These are phyloP conservation scores for Acipenser ruthenus DNA, from an alignment of 2,797 vertebrate genomes.

Conservation along the genomic window DNA sequence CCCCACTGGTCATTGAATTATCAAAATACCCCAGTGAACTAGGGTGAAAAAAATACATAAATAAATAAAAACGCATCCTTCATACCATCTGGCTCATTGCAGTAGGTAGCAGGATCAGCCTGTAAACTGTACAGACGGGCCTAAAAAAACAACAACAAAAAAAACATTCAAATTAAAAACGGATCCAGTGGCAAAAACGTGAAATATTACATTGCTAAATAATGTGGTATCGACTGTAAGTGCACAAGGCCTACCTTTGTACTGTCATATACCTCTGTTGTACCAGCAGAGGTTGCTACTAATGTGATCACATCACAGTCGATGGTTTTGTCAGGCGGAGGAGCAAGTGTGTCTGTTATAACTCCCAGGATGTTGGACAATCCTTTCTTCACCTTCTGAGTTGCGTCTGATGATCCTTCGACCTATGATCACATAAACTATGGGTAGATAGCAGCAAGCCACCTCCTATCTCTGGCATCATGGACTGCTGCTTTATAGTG, in stretches of 20 bases:
- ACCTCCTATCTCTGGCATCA: too few species aligned
- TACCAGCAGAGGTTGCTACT: slow-evolving; percentile 87
- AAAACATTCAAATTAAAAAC: neutral
- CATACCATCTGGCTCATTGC: slow-evolving; percentile 95
- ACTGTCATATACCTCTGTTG: slow-evolving; percentile 92
- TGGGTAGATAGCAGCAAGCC: too few species aligned
- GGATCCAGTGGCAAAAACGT: neutral
- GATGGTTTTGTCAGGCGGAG: slow-evolving; percentile 91
- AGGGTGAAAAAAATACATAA: too few species aligned
- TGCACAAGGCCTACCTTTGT: slow-evolving; percentile 68
- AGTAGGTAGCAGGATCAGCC: slow-evolving; percentile 95
- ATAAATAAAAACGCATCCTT: neutral
- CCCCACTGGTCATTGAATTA: neutral
- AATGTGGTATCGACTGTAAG: neutral
- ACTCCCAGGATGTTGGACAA: slow-evolving; percentile 90
- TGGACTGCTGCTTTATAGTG: too few species aligned
- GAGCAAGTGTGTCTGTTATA: slow-evolving; percentile 92
- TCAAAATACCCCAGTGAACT: too few species aligned
- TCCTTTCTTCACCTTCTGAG: slow-evolving; percentile 89
- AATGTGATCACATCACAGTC: slow-evolving; percentile 95
- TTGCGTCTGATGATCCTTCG: slow-evolving; percentile 82
- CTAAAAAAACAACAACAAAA: slow-evolving; percentile 46
- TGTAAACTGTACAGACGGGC: slow-evolving; percentile 94
- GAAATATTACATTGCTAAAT: neutral
- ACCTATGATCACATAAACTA: slow-evolving; percentile 53